Base-by-base conservation (phyloP, 2,113 vertebrate genomes). In the Muntiacus muntjak region DNA sequence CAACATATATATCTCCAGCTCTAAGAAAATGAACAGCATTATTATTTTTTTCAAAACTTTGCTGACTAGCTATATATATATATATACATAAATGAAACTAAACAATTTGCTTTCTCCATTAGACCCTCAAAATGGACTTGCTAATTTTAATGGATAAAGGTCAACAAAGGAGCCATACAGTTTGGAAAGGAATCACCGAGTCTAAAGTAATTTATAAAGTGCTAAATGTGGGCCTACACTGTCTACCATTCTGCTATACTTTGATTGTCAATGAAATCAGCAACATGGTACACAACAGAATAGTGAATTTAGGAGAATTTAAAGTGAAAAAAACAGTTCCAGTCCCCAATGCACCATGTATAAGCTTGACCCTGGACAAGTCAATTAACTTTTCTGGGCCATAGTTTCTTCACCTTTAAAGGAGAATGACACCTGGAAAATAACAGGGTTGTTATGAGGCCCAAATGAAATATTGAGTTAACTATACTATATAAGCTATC, bases 401-500 rank as follows among this genome's bases (percentile, higher is more conserved):
- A 83, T 1, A 45, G 36, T 89, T 84, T 45, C 28, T 74, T 89
- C 19, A 84, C 26, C 64, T 92, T 97, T 90, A 76, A 85, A 93
- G 36, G 28, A 76, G 28, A 95, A 78, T 58, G 26, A 82, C 7
- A 89, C 6, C 58, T 71, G 33, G 74, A 87, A 91, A 45, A 86
- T 13, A 87, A 60, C 6, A 91, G 33, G 21, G 23, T 7, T 86
- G 23, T 86, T 79, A 33, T 52, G 6, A 87, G 15, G 64, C 14
- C 79, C 55, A 96, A 92, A 79, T 90, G 30, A 97, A 95, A 96
- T 16, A 83, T 4, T 50, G 55, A 52, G 64, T 67, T 89, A 43
- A 78, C 86, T 91, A 52, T 8, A 92, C 17, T 33, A 94, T 30
- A 74, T 86, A 84, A 96, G 19, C 12, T 88, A 26, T 43, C 7